phyloP scores from a whole-genome alignment of 2,797 vertebrate species.

The Sebastes oblongus region DNA sequence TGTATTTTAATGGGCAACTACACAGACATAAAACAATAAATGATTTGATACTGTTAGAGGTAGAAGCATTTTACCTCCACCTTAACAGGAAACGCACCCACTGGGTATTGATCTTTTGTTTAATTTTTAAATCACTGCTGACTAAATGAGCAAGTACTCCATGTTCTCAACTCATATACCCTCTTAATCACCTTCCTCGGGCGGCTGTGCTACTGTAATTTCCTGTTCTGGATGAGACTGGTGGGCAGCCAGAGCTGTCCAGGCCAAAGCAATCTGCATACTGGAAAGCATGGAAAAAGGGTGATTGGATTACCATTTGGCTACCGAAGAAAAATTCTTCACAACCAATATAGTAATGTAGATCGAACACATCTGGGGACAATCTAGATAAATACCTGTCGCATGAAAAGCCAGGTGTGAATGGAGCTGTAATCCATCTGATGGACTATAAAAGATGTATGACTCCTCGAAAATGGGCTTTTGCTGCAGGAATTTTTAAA shows the following conservation, averaged over 20 bases:
- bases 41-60: neutral
- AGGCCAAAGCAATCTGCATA: constrained; percentile 58
- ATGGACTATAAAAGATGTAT: neutral
- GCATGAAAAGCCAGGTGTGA: constrained; percentile 27
- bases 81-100: neutral
- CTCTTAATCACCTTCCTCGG: constrained; percentile 36
- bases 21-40: neutral
- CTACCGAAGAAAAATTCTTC: constrained; percentile 25
- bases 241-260: constrained; percentile 18
- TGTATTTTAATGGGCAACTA: neutral
- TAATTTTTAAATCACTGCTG: constrained; percentile 12
- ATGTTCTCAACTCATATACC: constrained; percentile 34
- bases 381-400: constrained; percentile 31
- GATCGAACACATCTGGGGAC: constrained; percentile 34
- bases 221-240: constrained; percentile 49
- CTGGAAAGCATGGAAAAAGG: constrained; percentile 27
- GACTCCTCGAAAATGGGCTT: neutral
- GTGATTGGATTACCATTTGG: constrained; percentile 32
- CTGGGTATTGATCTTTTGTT: constrained; percentile 2
- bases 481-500: neutral
- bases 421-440: constrained; percentile 10
- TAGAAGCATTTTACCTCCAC: neutral
- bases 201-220: constrained; percentile 34
- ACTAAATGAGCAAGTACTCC: constrained; percentile 35
- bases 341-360: constrained; percentile 29